These are phyloP conservation scores for Palaemon carinicauda DNA, from an alignment of 1,140 invertebrate genomes.

Conservation along the genomic window DNA sequence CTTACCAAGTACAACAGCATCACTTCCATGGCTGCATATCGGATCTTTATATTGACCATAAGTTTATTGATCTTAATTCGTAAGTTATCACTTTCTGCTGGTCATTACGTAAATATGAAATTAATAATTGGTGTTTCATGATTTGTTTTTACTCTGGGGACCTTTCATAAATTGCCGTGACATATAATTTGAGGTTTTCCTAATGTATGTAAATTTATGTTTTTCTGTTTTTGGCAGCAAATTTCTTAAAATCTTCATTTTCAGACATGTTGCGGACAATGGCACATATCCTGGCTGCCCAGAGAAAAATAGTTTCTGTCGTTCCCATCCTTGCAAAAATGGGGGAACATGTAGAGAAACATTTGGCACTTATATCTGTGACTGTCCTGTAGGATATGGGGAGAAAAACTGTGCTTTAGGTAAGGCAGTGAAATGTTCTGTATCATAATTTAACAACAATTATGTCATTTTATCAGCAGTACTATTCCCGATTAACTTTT, in stretches of 20 bases:
- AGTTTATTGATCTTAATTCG: constrained; percentile 88
- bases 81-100: constrained; percentile 62
- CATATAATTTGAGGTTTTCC: neutral
- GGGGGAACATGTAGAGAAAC: constrained; percentile 85
- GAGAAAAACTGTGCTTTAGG: constrained; percentile 89
- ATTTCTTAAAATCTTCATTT: constrained; percentile 13
- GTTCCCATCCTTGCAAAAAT: constrained; percentile 84
- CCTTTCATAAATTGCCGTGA: neutral
- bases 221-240: no score
- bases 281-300: constrained; percentile 87
- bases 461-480: no score
- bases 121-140: neutral
- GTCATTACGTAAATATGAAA: neutral
- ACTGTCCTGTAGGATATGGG: constrained; percentile 83
- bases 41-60: constrained; percentile 87
- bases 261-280: constrained; percentile 87
- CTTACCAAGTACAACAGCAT: constrained; percentile 81
- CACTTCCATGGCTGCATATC: constrained; percentile 92
- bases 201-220: no score
- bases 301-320: constrained; percentile 83
- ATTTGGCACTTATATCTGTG: constrained; percentile 88
- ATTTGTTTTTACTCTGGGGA: neutral
- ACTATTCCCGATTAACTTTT: no score
- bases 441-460: neutral
- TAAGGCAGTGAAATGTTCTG: constrained; percentile 62